Percentiles rank a stretch among this genome's conserved stretches.
These are phyloP conservation scores for Rhodinocichla rosea DNA, from an alignment of 2,113 vertebrate species.

Conservation along the genomic window DNA sequence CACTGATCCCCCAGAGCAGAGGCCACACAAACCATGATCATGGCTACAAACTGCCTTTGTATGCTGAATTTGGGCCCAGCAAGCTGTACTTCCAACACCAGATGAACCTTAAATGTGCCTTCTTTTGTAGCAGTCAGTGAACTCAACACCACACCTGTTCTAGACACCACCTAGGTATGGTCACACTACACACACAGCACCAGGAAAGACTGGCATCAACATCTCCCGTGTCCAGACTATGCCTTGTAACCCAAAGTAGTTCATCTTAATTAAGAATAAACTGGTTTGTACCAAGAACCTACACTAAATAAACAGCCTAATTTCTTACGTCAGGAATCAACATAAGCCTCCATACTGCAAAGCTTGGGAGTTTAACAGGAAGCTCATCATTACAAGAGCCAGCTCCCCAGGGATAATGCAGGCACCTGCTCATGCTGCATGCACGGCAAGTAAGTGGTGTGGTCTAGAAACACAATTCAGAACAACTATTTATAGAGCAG, in stretches of 20 bases:
- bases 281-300: fast-evolving
- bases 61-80: fast-evolving
- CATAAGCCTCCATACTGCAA: fast-evolving
- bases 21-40: background rate
- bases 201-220: fast-evolving
- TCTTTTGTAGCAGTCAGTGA: background rate
- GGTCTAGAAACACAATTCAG: background rate
- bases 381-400: fast-evolving
- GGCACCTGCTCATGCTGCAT: background rate
- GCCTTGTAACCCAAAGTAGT: background rate
- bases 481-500: background rate
- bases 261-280: background rate
- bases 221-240: fast-evolving
- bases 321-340: background rate
- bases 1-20: background rate
- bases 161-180: background rate
- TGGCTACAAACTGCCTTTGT: background rate
- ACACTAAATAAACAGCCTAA: fast-evolving
- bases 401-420: fast-evolving
- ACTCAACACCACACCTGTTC: background rate
- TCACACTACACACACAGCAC: fast-evolving
- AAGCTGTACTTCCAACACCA: background rate
- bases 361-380: background rate
- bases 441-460: fast-evolving
- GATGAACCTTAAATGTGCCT: fast-evolving